Evolutionary conservation across 2,888 invertebrate genomes (phyloP), one percentile per base, ranked within the genome.

Genomic region (Eledone cirrhosa): DNA sequence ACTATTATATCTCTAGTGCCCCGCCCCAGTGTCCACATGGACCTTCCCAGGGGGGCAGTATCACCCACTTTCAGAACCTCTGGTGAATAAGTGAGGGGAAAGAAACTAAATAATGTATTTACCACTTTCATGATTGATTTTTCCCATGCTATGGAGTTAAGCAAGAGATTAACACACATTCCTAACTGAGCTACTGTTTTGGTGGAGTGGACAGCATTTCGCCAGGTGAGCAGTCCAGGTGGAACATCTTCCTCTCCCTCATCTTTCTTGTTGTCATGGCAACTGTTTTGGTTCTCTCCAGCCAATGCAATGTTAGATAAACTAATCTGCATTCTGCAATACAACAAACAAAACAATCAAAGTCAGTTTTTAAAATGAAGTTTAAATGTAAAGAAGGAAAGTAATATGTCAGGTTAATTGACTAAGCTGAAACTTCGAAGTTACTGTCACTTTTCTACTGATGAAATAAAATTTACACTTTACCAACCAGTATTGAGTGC

Each of bases 41-140:
- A n/a, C n/a, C n/a, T n/a, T n/a, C n/a, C n/a, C n/a, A n/a, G n/a
- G n/a, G n/a, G n/a, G n/a, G n/a, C n/a, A n/a, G n/a, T n/a, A n/a
- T n/a, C n/a, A n/a, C n/a, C n/a, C n/a, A n/a, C n/a, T n/a, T n/a
- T n/a, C n/a, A n/a, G n/a, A n/a, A n/a, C n/a, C n/a, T n/a, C n/a
- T n/a, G n/a, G n/a, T n/a, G n/a, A n/a, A n/a, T n/a, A n/a, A n/a
- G n/a, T n/a, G n/a, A n/a, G n/a, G n/a, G n/a, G n/a, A n/a, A n/a
- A n/a, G n/a, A n/a, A n/a, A n/a, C n/a, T n/a, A n/a, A n/a, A n/a
- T n/a, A 29, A 65, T 31, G 16, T 19, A 94, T 96, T 94, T 93
- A 98, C 97, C 92, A 98, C 98, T 93, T 98, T 97, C 98, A 99
- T 98, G 89, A 98, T 96, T 92, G 97, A 97, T 92, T 98, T 97